Evolutionary conservation across 2,888 invertebrate genomes (phyloP).

Genomic region (Drosophila neotestacea): DNA sequence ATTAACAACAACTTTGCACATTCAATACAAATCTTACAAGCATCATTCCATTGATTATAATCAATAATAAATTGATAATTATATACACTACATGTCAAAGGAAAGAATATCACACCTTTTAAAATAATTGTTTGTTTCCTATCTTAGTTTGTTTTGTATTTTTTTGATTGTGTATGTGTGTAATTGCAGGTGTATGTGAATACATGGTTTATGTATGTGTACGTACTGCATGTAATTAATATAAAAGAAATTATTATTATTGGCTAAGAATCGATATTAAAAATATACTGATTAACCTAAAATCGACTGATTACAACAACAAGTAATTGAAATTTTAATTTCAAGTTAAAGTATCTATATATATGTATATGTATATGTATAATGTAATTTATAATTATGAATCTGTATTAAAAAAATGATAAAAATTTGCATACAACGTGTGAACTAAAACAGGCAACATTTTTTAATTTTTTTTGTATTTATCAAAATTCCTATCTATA

Average conservation of each 20-base stretch:
- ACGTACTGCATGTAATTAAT: constrained; percentile 51
- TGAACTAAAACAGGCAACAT: constrained; percentile 40
- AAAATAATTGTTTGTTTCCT: neutral
- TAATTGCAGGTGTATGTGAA: constrained; percentile 10
- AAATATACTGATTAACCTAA: constrained; percentile 48
- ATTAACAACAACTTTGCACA: constrained; percentile 13
- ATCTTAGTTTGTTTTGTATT: constrained; percentile 27
- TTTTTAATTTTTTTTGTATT: constrained; percentile 25
- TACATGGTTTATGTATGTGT: constrained; percentile 28
- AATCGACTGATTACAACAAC: constrained; percentile 68
- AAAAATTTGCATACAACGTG: constrained; percentile 38
- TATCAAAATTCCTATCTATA: constrained; percentile 32
- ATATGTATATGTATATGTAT: constrained; percentile 32
- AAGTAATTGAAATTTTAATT: constrained; percentile 46
- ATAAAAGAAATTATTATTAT: constrained; percentile 38
- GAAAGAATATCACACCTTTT: constrained; percentile 2
- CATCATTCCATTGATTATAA: constrained; percentile 27
- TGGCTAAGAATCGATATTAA: constrained; percentile 45
- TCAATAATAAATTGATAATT: too few species aligned
- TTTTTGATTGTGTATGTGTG: constrained; percentile 24
- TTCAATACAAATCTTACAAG: constrained; percentile 11
- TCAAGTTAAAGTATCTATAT: constrained; percentile 14
- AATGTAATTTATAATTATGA: constrained; percentile 28
- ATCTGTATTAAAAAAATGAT: constrained; percentile 23
- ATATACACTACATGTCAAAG: constrained; percentile 6